Conservation (phyloP, 2,888 invertebrate species). For the Macroteleia sp. region DNA sequence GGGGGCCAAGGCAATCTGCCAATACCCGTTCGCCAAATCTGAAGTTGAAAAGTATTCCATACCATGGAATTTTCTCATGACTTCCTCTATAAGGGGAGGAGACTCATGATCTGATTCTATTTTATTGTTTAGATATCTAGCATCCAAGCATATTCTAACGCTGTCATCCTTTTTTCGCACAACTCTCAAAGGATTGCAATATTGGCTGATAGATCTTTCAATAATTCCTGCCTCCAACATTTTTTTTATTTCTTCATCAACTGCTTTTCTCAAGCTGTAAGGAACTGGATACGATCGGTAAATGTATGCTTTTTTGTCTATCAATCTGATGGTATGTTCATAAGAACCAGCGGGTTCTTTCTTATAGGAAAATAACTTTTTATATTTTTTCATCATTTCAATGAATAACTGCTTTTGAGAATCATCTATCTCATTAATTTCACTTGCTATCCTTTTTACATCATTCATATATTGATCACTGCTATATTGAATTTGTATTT, state of each 20-base stretch:
- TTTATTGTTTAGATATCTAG: slow-evolving; percentile 69
- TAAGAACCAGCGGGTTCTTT: slow-evolving; percentile 56
- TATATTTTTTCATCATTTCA: slow-evolving; percentile 8
- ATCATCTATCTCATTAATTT: background rate
- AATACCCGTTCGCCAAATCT: slow-evolving; percentile 68
- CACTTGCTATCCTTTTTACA: background rate
- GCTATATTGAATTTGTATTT: background rate
- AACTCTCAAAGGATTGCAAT: slow-evolving; percentile 73
- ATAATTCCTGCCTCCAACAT: slow-evolving; percentile 72
- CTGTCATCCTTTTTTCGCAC: slow-evolving; percentile 72
- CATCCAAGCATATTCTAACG: slow-evolving; percentile 74
- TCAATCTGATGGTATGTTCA: slow-evolving; percentile 3
- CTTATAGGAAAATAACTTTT: slow-evolving; percentile 61
- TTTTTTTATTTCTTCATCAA: slow-evolving; percentile 67
- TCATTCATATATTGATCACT: slow-evolving; percentile 27
- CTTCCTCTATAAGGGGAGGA: slow-evolving; percentile 58
- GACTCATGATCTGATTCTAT: slow-evolving; percentile 72
- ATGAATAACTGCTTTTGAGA: background rate
- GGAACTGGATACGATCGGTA: slow-evolving; percentile 71
- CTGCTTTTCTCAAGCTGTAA: slow-evolving; percentile 45
- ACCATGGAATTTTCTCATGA: slow-evolving; percentile 57
- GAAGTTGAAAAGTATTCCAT: slow-evolving; percentile 55
- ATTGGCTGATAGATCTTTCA: slow-evolving; percentile 68
- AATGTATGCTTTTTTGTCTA: background rate
- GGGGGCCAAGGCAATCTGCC: slow-evolving; percentile 63